Conservation (phyloP, 2,113 vertebrate genomes). For the Merops nubicus region DNA sequence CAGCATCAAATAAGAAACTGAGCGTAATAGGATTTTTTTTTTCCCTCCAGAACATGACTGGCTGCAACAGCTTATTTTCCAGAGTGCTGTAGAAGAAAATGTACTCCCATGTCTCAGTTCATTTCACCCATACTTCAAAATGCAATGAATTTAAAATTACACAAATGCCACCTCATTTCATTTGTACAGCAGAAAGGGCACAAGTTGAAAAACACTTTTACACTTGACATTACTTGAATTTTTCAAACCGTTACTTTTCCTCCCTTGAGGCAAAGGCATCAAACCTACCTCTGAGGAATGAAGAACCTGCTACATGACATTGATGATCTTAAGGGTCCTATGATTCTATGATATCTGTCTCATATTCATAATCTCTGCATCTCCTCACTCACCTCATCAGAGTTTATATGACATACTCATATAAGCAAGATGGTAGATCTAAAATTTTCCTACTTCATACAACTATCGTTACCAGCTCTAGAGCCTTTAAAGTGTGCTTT, state of each 20-base stretch:
- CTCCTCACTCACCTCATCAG: neutral
- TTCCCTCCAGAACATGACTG: neutral
- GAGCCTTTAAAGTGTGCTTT: neutral
- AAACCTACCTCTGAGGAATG: neutral
- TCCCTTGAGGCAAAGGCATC: neutral
- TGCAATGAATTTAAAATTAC: constrained; percentile 5
- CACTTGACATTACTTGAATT: neutral
- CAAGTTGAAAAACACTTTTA: constrained; percentile 4
- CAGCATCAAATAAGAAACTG: neutral
- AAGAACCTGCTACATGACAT: neutral
- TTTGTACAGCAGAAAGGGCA: neutral
- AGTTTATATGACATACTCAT: neutral
- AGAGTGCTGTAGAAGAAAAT: constrained; percentile 17
- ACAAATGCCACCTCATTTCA: neutral
- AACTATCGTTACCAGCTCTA: neutral
- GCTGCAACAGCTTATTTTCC: constrained; percentile 17
- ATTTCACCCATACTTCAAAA: constrained; percentile 31
- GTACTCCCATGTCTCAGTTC: neutral
- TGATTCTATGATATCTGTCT: neutral
- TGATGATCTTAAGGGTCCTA: neutral
- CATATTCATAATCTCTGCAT: neutral
- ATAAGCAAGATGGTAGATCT: neutral
- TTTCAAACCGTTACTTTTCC: neutral
- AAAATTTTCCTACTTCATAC: neutral
- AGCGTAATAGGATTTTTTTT: neutral